A percentile compares a stretch with the other conserved stretches of the same genome.
Conservation (phyloP, 2,113 vertebrate genomes). For the Pogona vitticeps region DNA sequence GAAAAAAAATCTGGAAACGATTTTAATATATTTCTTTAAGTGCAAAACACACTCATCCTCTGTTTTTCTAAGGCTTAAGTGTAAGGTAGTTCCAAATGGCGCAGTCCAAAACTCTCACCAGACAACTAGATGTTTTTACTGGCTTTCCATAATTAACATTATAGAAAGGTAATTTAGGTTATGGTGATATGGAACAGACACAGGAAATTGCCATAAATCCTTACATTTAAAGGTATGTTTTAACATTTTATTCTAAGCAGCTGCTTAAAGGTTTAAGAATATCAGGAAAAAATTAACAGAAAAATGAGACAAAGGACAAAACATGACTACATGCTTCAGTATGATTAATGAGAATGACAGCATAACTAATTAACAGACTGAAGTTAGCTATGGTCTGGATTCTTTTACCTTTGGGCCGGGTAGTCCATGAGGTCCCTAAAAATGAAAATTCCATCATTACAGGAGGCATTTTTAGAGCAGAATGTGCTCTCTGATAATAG, state of each 20-base stretch:
- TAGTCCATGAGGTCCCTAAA: constrained; percentile 95
- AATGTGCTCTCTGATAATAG: not conserved
- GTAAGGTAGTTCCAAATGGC: constrained; percentile 13
- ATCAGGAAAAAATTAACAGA: constrained; percentile 62
- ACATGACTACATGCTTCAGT: constrained; percentile 68
- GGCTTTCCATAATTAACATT: not conserved
- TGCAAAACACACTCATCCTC: not conserved
- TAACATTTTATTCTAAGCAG: constrained; percentile 52
- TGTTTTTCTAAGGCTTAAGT: constrained; percentile 14
- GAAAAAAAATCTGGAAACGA: not conserved
- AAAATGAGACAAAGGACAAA: constrained; percentile 66
- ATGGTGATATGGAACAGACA: constrained; percentile 28
- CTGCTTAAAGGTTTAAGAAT: constrained; percentile 83
- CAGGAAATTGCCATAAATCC: constrained; percentile 38
- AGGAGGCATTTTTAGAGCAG: constrained; percentile 17
- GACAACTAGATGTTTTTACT: constrained; percentile 22
- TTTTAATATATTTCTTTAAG: constrained; percentile 12
- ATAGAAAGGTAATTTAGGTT: not conserved
- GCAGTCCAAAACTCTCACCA: constrained; percentile 28
- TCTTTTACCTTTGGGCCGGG: constrained; percentile 93
- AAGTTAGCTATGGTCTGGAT: constrained; percentile 24
- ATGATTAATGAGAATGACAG: constrained; percentile 62
- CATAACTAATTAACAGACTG: constrained; percentile 27
- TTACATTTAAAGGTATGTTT: constrained; percentile 32
- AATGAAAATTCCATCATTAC: constrained; percentile 68